Conservation (phyloP, 2,113 vertebrate species). For the Synchiropus splendidus region DNA sequence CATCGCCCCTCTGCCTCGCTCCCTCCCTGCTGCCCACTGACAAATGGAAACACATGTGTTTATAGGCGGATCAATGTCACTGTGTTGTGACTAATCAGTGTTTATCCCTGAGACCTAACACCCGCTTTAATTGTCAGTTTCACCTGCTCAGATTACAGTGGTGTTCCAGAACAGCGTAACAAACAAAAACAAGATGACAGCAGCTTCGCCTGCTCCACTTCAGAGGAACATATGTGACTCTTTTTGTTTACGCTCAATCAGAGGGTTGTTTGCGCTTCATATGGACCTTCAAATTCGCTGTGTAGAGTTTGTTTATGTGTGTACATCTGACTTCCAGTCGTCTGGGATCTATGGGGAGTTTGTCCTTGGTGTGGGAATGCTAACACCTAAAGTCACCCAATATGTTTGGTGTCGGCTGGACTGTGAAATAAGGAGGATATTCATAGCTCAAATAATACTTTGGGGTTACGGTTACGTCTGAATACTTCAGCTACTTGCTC, state of each 20-base stretch:
- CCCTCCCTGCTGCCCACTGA: constrained; percentile 5
- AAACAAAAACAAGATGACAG: constrained; percentile 22
- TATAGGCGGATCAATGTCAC: constrained; percentile 33
- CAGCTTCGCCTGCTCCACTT: constrained; percentile 11
- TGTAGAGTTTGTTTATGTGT: not conserved
- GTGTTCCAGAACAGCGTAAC: constrained; percentile 4
- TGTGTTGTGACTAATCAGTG: constrained; percentile 33
- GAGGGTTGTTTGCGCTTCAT: constrained; percentile 7
- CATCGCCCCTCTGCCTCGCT: constrained; percentile 11
- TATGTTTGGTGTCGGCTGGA: too few relatives aligned
- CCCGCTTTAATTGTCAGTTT: constrained; percentile 32
- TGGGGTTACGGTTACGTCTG: too few relatives aligned
- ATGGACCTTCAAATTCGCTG: not conserved
- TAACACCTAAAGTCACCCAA: too few relatives aligned
- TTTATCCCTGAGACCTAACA: constrained; percentile 32
- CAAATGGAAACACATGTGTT: constrained; percentile 52
- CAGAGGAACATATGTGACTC: constrained; percentile 10
- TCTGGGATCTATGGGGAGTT: too few relatives aligned
- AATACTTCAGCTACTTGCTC: too few relatives aligned
- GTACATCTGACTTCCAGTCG: too few relatives aligned
- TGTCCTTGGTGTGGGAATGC: too few relatives aligned
- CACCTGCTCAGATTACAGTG: constrained; percentile 35
- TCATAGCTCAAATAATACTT: too few relatives aligned
- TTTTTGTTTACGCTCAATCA: constrained; percentile 5
- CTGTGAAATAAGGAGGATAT: too few relatives aligned